A percentile compares a stretch with the other conserved stretches of the same genome.
Conservation (phyloP, 2,797 vertebrate genomes). For the Gambelia wislizenii region DNA sequence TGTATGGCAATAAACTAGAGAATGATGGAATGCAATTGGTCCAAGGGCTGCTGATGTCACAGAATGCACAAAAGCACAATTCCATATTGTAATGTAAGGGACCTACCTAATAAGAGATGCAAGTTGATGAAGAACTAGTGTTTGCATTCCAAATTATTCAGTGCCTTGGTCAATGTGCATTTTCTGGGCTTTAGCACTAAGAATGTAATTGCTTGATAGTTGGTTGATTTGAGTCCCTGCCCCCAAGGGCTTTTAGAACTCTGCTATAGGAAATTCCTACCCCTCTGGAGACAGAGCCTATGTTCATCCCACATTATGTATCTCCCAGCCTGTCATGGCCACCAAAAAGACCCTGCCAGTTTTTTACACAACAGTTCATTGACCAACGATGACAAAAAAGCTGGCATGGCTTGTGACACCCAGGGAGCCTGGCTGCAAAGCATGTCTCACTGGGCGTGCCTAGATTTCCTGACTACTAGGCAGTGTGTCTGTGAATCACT, state of each 20-base stretch:
- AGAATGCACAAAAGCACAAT: not conserved
- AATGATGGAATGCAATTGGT: not conserved
- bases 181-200: not conserved
- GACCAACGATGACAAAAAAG: not conserved
- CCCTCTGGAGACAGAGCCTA: not conserved
- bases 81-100: not conserved
- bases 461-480: slow-evolving; percentile 35
- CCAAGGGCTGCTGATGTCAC: not conserved
- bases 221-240: not conserved
- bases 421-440: not conserved
- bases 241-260: rapidly evolving
- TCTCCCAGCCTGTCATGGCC: not conserved
- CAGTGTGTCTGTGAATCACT: slow-evolving; percentile 53
- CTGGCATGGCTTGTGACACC: not conserved
- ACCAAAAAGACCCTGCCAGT: slow-evolving; percentile 14
- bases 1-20: not conserved
- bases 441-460: slow-evolving; percentile 26
- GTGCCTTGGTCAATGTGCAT: not conserved
- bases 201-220: not conserved
- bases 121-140: not conserved
- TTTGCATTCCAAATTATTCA: not conserved
- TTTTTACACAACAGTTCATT: not conserved
- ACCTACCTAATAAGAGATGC: not conserved
- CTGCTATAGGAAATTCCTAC: not conserved
- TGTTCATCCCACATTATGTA: not conserved